phyloP scores from a whole-genome alignment of 2,113 vertebrate species.

The Aspiorhynchus laticeps region DNA sequence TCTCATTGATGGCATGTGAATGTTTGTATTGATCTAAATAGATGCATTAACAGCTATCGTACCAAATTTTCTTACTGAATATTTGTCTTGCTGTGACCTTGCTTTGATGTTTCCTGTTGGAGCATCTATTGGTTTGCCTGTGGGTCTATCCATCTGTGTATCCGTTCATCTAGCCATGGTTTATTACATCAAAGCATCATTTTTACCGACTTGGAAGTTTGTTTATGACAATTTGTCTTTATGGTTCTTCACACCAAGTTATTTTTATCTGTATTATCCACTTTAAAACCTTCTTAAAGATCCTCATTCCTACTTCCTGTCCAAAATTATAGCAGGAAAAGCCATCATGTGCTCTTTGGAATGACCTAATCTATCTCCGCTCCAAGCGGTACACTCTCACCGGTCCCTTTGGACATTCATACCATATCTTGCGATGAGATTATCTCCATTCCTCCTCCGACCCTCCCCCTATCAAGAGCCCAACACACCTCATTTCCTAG shows the following conservation, averaged over 20 bases:
- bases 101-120: not conserved
- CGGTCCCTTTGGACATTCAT: constrained; percentile 21
- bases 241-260: constrained; percentile 15
- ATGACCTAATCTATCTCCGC: constrained; percentile 3
- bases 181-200: constrained; percentile 10
- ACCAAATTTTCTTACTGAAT: not conserved
- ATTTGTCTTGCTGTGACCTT: not conserved
- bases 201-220: constrained; percentile 40
- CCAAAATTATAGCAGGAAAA: not conserved
- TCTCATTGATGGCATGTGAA: not conserved
- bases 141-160: not conserved
- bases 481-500: not conserved
- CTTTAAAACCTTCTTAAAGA: constrained; percentile 1
- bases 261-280: constrained; percentile 7
- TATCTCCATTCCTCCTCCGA: not conserved
- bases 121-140: constrained; percentile 36
- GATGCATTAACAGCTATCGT: not conserved
- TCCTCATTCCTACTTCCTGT: not conserved
- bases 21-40: not conserved
- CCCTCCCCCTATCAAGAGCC: not conserved
- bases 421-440: constrained; percentile 24
- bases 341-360: constrained; percentile 33
- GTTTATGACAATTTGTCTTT: constrained; percentile 22
- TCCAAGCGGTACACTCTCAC: not conserved
- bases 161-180: not conserved